These are phyloP conservation scores for Vireo griseus DNA, from an alignment of 2,797 vertebrate genomes.

Conservation along the genomic window DNA sequence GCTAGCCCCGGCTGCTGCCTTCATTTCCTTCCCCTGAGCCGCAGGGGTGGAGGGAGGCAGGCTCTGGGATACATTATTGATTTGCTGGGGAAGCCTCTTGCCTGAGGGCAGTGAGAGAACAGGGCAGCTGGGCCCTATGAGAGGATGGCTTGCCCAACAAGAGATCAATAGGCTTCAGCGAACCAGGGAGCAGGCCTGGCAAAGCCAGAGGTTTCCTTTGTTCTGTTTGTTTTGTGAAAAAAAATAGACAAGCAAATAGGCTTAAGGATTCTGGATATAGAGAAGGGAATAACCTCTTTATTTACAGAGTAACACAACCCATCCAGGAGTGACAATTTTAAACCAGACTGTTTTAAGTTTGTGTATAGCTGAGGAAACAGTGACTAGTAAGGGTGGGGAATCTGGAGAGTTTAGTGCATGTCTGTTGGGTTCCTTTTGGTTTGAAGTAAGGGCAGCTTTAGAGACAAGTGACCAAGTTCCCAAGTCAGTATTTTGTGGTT, in stretches of 20 bases:
- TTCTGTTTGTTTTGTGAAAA: not conserved
- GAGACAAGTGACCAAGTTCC: not conserved
- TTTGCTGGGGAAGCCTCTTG: not conserved
- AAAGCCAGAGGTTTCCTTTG: not conserved
- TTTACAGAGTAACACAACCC: not conserved
- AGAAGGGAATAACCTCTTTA: not conserved
- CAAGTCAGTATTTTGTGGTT: slow-evolving; percentile 48
- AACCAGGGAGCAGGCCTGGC: not conserved
- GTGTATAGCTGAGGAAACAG: not conserved
- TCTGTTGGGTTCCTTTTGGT: not conserved
- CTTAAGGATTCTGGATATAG: not conserved
- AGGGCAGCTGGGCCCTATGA: not conserved
- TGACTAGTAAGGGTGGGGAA: not conserved
- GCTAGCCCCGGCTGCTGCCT: fast-evolving
- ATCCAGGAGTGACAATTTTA: not conserved
- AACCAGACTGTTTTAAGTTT: not conserved
- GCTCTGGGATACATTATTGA: not conserved
- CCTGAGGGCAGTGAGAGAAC: not conserved
- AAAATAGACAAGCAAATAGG: not conserved
- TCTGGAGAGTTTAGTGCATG: not conserved
- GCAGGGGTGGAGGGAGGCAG: not conserved
- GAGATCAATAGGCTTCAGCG: not conserved
- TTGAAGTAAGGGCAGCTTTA: slow-evolving; percentile 2
- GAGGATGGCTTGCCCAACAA: not conserved
- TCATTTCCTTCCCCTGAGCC: not conserved